A percentile compares a stretch with the other conserved stretches of the same genome.
Conservation (phyloP, 1,140 invertebrate genomes). For the Drosophila arawakana region DNA sequence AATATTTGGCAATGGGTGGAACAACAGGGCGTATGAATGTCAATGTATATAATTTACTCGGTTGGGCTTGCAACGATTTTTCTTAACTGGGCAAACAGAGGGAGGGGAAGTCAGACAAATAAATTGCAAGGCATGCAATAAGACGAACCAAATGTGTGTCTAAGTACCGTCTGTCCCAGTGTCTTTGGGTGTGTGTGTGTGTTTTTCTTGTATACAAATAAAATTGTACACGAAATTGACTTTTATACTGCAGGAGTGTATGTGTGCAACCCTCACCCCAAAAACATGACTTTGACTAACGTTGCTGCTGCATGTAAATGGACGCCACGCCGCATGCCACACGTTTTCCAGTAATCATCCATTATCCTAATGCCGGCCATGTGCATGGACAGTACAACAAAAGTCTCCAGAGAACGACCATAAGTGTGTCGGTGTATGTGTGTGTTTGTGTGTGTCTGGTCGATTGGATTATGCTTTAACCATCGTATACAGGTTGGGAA, state of each 20-base stretch:
- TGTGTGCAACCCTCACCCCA: constrained; percentile 60
- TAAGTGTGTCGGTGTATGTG: constrained; percentile 28
- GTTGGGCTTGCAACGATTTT: constrained; percentile 77
- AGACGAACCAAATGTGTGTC: constrained; percentile 72
- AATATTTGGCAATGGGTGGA: constrained; percentile 55
- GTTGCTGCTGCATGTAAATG: constrained; percentile 79
- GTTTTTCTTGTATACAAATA: constrained; percentile 69
- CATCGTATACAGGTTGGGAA: constrained; percentile 38
- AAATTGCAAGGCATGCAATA: constrained; percentile 82
- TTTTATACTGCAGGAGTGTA: constrained; percentile 39
- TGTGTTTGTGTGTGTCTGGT: constrained; percentile 42
- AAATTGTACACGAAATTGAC: constrained; percentile 81
- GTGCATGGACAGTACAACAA: constrained; percentile 52
- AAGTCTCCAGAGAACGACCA: constrained; percentile 54
- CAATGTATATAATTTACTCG: constrained; percentile 79
- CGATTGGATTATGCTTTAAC: constrained; percentile 74
- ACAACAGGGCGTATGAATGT: constrained; percentile 55
- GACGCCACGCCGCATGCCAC: constrained; percentile 70
- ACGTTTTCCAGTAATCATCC: constrained; percentile 79
- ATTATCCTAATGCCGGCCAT: constrained; percentile 78
- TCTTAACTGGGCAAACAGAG: constrained; percentile 28
- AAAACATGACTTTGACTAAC: constrained; percentile 79
- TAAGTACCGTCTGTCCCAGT: constrained; percentile 49
- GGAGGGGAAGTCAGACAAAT: constrained; percentile 60
- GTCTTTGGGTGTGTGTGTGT: constrained; percentile 4